Conservation (phyloP, 2,113 vertebrate genomes). For the Pteronura brasiliensis region DNA sequence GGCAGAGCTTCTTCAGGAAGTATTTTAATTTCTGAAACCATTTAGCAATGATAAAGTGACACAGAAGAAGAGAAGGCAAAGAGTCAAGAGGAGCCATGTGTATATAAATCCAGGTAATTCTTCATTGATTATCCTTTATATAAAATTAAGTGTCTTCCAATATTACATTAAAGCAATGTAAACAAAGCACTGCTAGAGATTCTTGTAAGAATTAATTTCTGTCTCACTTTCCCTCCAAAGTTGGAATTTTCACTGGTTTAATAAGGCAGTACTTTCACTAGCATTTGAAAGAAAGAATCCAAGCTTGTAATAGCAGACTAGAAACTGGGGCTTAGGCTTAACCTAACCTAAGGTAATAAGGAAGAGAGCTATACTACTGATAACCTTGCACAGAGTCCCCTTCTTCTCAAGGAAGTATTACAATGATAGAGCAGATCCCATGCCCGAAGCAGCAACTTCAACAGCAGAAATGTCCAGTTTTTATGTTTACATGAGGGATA, state of each 20-base stretch:
- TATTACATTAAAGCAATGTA: neutral
- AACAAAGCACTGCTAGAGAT: neutral
- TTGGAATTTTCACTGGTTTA: neutral
- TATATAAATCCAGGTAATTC: neutral
- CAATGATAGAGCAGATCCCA: neutral
- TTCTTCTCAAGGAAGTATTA: neutral
- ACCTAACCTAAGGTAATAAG: neutral
- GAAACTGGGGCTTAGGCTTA: neutral
- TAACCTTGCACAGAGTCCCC: neutral
- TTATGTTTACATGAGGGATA: neutral
- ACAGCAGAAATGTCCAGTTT: neutral
- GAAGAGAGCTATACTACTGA: neutral
- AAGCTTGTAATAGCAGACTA: neutral
- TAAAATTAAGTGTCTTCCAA: neutral
- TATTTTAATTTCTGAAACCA: conserved; percentile 20
- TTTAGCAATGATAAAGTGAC: neutral
- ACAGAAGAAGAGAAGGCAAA: neutral
- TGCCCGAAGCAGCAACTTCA: neutral
- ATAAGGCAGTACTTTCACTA: neutral
- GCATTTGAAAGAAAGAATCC: neutral
- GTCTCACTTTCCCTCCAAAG: conserved; percentile 2
- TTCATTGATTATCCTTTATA: neutral
- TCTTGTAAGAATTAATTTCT: neutral
- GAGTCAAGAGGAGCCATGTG: neutral
- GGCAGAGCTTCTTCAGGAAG: neutral